A percentile compares a stretch with the other conserved stretches of the same genome.
phyloP scores from a whole-genome alignment of 1,140 invertebrate species.

The Aphidius gifuensis region DNA sequence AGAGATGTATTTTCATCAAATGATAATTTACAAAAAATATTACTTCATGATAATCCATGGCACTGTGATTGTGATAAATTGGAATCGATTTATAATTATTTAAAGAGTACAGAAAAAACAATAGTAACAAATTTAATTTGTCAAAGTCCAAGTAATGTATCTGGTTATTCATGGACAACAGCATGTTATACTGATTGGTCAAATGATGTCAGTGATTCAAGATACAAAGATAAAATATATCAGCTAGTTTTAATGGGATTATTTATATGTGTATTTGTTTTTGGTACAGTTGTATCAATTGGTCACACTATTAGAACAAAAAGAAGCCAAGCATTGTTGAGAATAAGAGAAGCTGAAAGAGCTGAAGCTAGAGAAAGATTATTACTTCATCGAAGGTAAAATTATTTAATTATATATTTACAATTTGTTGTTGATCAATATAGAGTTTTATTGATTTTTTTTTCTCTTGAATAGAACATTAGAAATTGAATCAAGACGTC shows the following conservation, averaged over 20 bases:
- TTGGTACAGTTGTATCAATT: slow-evolving; percentile 52
- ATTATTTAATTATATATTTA: slow-evolving; percentile 12
- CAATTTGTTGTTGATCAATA: neutral
- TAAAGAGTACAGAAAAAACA: slow-evolving; percentile 60
- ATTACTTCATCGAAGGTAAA: slow-evolving; percentile 58
- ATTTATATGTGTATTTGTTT: slow-evolving; percentile 53
- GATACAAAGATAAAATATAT: slow-evolving; percentile 56
- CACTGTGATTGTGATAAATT: slow-evolving; percentile 65
- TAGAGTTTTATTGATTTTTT: neutral
- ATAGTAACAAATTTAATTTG: slow-evolving; percentile 52
- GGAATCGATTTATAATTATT: slow-evolving; percentile 59
- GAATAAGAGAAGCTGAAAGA: slow-evolving; percentile 51
- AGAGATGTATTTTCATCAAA: slow-evolving; percentile 61
- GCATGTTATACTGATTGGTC: slow-evolving; percentile 64
- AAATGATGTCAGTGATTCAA: slow-evolving; percentile 14
- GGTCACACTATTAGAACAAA: slow-evolving; percentile 57
- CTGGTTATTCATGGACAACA: slow-evolving; percentile 63
- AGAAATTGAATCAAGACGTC: slow-evolving; percentile 54
- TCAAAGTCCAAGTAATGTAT: slow-evolving; percentile 59
- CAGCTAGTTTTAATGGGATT: slow-evolving; percentile 54
- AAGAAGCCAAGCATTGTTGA: slow-evolving; percentile 50
- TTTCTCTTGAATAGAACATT: slow-evolving; percentile 38
- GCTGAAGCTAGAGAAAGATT: slow-evolving; percentile 57
- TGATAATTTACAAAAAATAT: slow-evolving; percentile 55
- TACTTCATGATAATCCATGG: slow-evolving; percentile 70